These are phyloP conservation scores for Lagopus leucura DNA, from an alignment of 2,113 vertebrate genomes.

Conservation along the genomic window DNA sequence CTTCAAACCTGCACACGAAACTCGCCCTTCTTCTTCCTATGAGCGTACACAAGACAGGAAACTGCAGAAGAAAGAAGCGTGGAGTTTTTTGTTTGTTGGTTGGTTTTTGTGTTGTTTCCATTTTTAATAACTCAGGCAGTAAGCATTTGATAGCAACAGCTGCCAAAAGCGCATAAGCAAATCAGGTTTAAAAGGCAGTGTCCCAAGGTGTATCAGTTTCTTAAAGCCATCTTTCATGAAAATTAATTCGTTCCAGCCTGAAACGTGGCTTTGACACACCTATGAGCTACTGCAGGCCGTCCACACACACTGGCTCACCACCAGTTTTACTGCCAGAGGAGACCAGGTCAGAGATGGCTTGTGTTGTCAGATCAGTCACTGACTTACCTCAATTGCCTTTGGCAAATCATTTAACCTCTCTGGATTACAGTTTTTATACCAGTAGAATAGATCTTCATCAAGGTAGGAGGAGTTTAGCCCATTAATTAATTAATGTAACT, in stretches of 20 bases:
- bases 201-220: background rate
- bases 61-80: background rate
- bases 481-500: slow-evolving; percentile 34
- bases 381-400: slow-evolving; percentile 35
- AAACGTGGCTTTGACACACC: background rate
- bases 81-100: background rate
- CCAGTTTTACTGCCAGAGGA: slow-evolving; percentile 24
- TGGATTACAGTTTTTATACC: slow-evolving; percentile 19
- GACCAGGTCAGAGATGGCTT: slow-evolving; percentile 34
- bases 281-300: background rate
- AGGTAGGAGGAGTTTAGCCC: background rate
- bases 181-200: background rate
- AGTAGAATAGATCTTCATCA: background rate
- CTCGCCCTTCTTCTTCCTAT: background rate
- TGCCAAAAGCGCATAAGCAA: background rate
- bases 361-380: slow-evolving; percentile 33
- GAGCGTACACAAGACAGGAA: background rate
- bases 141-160: background rate
- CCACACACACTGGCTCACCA: background rate
- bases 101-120: background rate
- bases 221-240: background rate
- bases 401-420: slow-evolving; percentile 54
- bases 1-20: background rate
- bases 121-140: background rate
- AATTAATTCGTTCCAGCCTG: background rate